Evolutionary conservation across 2,888 invertebrate species (phyloP).

Genomic region (Melolontha melolontha): DNA sequence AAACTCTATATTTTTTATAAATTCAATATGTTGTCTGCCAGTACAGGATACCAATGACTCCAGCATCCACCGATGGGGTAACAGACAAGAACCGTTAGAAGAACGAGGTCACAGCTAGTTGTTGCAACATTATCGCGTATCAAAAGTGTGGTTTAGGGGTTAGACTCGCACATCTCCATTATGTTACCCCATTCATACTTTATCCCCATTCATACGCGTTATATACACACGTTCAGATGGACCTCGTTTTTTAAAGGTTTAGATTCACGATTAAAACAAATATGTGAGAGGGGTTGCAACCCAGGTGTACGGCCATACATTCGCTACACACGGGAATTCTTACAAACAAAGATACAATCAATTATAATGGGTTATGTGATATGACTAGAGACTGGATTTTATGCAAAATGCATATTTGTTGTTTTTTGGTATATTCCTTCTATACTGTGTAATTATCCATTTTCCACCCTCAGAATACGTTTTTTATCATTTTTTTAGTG

Average conservation of each 20-base stretch:
- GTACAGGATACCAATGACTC: too few relatives aligned
- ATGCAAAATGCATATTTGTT: too few relatives aligned
- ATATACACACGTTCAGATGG: too few relatives aligned
- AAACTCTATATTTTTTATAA: too few relatives aligned
- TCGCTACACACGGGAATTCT: slow-evolving; percentile 61
- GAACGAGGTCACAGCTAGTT: slow-evolving; percentile 51
- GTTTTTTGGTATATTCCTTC: too few relatives aligned
- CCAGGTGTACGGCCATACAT: slow-evolving; percentile 60
- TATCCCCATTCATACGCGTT: slow-evolving; percentile 60
- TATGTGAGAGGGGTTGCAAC: slow-evolving; percentile 62
- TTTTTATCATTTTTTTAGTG: too few relatives aligned
- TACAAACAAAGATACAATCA: slow-evolving; percentile 65
- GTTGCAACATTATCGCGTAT: slow-evolving; percentile 64
- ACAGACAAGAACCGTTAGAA: slow-evolving; percentile 53
- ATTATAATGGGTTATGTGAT: slow-evolving; percentile 59
- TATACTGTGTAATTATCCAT: too few relatives aligned
- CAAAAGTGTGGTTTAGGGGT: slow-evolving; percentile 65
- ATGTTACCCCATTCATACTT: slow-evolving; percentile 64
- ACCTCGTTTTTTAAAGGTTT: slow-evolving; percentile 44
- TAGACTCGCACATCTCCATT: slow-evolving; percentile 64
- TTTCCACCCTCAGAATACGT: too few relatives aligned
- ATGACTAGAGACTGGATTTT: too few relatives aligned
- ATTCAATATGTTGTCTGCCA: too few relatives aligned
- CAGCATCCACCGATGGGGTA: slow-evolving; percentile 38
- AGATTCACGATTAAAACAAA: slow-evolving; percentile 54